Evolutionary conservation across 2,888 invertebrate species (phyloP).

Genomic region (Coelopa pilipes): DNA sequence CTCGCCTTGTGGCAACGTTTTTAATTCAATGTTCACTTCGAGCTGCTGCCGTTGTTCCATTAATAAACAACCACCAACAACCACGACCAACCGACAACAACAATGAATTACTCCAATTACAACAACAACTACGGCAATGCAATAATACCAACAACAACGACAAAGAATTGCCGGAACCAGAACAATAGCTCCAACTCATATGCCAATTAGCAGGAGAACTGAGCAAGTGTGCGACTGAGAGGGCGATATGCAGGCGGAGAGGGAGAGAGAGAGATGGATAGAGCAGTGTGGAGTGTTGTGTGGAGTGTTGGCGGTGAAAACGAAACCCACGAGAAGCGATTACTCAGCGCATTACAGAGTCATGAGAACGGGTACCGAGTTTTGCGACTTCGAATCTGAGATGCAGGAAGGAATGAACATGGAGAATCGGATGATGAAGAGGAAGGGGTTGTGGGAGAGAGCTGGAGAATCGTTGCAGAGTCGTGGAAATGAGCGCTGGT

Average conservation of each 20-base stretch:
- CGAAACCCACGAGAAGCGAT: conserved; percentile 11
- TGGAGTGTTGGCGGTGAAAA: too few relatives aligned
- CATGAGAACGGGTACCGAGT: conserved; percentile 22
- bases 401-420: neutral
- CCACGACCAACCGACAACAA: too few relatives aligned
- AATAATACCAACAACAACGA: neutral
- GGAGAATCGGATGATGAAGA: neutral
- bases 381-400: neutral
- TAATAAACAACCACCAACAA: neutral
- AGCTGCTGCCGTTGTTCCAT: conserved; percentile 6
- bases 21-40: conserved; percentile 27
- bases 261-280: conserved; percentile 1
- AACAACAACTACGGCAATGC: too few relatives aligned
- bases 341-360: conserved; percentile 28
- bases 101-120: too few relatives aligned
- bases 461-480: neutral
- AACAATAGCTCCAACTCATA: conserved; percentile 29
- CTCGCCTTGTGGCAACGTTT: conserved; percentile 21
- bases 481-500: too few relatives aligned
- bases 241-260: neutral
- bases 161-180: neutral
- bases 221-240: neutral
- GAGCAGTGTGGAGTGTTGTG: too few relatives aligned
- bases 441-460: neutral
- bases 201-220: conserved; percentile 28